These are phyloP conservation scores for Teleiodes luculella DNA, from an alignment of 2,888 invertebrate genomes.

Conservation along the genomic window DNA sequence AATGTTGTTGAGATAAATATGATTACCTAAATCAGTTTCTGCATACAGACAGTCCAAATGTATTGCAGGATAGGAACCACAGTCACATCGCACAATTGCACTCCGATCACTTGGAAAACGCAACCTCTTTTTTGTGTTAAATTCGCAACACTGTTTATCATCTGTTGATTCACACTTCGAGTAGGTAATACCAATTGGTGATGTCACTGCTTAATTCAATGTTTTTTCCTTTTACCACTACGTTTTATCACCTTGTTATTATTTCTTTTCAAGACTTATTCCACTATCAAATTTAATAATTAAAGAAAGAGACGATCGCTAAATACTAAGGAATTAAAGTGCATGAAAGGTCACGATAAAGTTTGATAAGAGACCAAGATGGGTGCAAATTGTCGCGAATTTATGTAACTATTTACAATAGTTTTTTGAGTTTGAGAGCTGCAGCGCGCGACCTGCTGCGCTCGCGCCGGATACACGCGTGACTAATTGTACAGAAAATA, in stretches of 20 bases:
- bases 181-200: constrained; percentile 2
- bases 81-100: constrained; percentile 1
- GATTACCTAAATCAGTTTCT: constrained; percentile 1
- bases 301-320: too few relatives aligned
- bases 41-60: neutral
- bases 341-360: constrained; percentile 5
- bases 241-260: neutral
- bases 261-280: too few relatives aligned
- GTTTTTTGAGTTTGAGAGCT: constrained; percentile 26
- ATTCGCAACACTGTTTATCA: constrained; percentile 9
- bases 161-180: constrained; percentile 12
- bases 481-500: constrained; percentile 78
- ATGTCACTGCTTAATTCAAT: constrained; percentile 19
- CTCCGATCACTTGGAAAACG: neutral
- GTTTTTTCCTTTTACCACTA: constrained; percentile 16
- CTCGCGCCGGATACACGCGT: constrained; percentile 72
- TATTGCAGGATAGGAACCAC: neutral
- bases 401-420: constrained; percentile 19
- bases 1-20: neutral
- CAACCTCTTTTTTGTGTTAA: neutral
- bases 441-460: constrained; percentile 51
- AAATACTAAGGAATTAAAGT: neutral
- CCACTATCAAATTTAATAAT: too few relatives aligned
- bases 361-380: neutral
- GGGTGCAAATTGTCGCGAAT: neutral